Evolutionary conservation across 2,888 invertebrate species (phyloP).

Genomic region (Drosophila parthenogenetica): DNA sequence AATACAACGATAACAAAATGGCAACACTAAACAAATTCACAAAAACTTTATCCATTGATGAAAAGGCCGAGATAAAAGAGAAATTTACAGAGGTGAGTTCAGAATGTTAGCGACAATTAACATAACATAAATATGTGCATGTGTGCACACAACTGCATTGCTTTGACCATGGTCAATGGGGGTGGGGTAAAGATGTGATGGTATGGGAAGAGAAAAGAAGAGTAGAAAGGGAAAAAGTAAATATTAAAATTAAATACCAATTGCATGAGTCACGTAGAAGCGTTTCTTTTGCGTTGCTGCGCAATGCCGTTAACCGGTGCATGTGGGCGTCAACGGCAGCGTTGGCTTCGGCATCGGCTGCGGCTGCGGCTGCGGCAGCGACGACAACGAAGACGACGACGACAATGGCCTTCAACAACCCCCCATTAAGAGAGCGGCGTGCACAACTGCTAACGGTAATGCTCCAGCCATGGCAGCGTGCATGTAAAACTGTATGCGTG

Average conservation of each 20-base stretch:
- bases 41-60: conserved; percentile 86
- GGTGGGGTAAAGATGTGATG: not conserved
- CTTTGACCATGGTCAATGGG: not conserved
- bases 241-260: conserved; percentile 57
- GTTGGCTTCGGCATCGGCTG: conserved; percentile 10
- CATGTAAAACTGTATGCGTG: conserved; percentile 4
- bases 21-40: conserved; percentile 83
- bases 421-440: conserved; percentile 68
- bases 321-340: conserved; percentile 67
- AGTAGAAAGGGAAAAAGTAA: not conserved
- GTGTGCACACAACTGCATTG: conserved; percentile 19
- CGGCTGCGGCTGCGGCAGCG: conserved; percentile 23
- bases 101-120: conserved; percentile 32
- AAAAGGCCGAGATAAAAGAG: conserved; percentile 91
- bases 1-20: conserved; percentile 62
- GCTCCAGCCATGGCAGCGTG: conserved; percentile 48
- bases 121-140: conserved; percentile 12
- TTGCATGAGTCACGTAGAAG: conserved; percentile 67
- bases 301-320: conserved; percentile 67
- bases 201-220: not conserved
- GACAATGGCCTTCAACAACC: conserved; percentile 76
- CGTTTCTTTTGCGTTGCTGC: conserved; percentile 27
- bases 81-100: conserved; percentile 90
- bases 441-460: conserved; percentile 57
- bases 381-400: conserved; percentile 27